Base-by-base conservation (phyloP, 2,113 vertebrate genomes). In the Nesoenas mayeri region DNA sequence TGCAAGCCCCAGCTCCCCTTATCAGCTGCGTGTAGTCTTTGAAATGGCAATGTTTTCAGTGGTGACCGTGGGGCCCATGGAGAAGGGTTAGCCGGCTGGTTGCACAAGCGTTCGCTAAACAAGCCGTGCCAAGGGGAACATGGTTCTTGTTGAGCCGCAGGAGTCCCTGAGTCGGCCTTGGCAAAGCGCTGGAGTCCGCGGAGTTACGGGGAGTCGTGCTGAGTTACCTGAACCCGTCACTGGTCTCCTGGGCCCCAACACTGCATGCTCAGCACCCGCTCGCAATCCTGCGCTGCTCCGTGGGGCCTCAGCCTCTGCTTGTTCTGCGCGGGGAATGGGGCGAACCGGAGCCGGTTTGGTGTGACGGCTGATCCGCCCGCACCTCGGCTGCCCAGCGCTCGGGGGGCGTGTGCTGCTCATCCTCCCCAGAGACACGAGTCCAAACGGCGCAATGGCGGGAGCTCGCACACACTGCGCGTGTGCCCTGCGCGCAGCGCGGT, bases 301-400 rank as follows among this genome's bases (percentile, higher is more conserved):
- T 6, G 4, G 53, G 44, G 36, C 56, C 26, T 10, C 9, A 15
- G 8, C 47, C 48, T 42, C 62, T 25, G 40, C 70, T 38, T 17
- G 42, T 36, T 50, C 11, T 36, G 66, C 58, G 4, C 44, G 16
- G 80, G 58, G 81, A 79, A 7, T 2, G 12, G 28, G 44, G 2
- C n/a, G 36, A 58, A 42, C 22, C 53, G 1, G 58, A 72, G 66
- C 36, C 38, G 66, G 3, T 44, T 6, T 8, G 5, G 22, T 11
- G 0, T 3, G 38, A 5, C 5, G 4, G 24, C 5, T 31, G 78
- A 12, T 62, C 40, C 54, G 54, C 69, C 40, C 0, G 0, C 24
- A 9, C 32, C 36, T 20, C 48, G 1, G 54, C 20, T 62, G 32
- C 62, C 12, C 79, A 15, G 14, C 22, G 40, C 25, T 24, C 56